Conservation (phyloP, 2,797 vertebrate genomes). For the Salmo trutta region DNA sequence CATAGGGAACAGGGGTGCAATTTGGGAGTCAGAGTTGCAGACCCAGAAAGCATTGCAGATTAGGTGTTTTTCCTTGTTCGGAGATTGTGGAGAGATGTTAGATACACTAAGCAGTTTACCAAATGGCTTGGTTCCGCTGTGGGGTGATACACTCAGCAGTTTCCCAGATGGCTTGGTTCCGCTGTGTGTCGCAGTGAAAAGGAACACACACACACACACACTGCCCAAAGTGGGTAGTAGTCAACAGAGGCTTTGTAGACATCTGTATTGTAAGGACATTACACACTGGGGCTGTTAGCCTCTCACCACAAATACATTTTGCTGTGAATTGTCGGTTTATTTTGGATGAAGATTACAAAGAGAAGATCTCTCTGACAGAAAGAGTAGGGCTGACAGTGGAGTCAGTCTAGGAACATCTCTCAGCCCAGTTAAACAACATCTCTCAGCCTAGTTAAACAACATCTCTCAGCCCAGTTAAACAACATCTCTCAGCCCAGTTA, state of each 20-base stretch:
- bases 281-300: neutral
- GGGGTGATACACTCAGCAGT: neutral
- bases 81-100: neutral
- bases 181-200: neutral
- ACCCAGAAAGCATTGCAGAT: neutral
- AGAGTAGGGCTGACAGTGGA: too few species aligned
- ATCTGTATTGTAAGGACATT: neutral
- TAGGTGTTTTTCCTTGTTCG: neutral
- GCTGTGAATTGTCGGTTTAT: too few species aligned
- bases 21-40: too few species aligned
- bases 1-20: neutral
- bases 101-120: neutral
- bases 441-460: neutral
- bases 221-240: neutral
- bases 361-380: neutral
- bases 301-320: too few species aligned
- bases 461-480: neutral
- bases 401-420: neutral
- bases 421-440: neutral
- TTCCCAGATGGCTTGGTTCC: too few species aligned
- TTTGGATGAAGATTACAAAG: neutral
- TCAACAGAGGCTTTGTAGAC: neutral
- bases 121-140: neutral
- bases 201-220: neutral
- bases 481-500: neutral